Conservation (phyloP, 2,888 invertebrate species). For the Shargacucullia verbasci region DNA sequence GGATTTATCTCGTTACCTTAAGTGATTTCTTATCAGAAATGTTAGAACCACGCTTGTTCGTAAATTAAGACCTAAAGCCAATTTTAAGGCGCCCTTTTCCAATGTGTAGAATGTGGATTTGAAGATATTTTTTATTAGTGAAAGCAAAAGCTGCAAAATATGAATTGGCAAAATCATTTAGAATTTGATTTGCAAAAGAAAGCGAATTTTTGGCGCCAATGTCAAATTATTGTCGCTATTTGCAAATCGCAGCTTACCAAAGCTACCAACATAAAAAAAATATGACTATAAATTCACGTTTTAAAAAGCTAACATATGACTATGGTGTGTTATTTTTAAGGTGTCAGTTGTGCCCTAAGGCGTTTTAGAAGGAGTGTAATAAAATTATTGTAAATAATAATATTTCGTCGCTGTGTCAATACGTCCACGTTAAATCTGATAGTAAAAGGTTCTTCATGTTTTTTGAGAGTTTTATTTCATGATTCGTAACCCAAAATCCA, state of each 20-base stretch:
- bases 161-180: too few species aligned
- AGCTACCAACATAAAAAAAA: too few species aligned
- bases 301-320: conserved; percentile 1
- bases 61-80: conserved; percentile 18
- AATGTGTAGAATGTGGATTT: conserved; percentile 10
- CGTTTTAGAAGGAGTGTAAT: conserved; percentile 61
- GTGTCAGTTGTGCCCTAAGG: conserved; percentile 50
- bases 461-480: conserved; percentile 69
- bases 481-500: too few species aligned
- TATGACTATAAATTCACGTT: conserved; percentile 7
- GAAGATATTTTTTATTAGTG: conserved; percentile 6
- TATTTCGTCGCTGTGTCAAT: conserved; percentile 82
- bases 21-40: too few species aligned
- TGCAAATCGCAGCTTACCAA: too few species aligned
- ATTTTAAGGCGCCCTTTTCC: conserved; percentile 18
- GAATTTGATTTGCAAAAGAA: too few species aligned
- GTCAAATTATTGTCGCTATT: too few species aligned
- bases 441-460: conserved; percentile 87
- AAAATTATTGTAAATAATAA: conserved; percentile 76
- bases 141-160: too few species aligned
- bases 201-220: too few species aligned
- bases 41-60: too few species aligned
- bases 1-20: too few species aligned
- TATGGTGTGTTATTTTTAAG: conserved; percentile 37
- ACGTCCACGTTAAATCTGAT: conserved; percentile 87